These are phyloP conservation scores for Pocota personata DNA, from an alignment of 2,888 invertebrate genomes.

Conservation along the genomic window DNA sequence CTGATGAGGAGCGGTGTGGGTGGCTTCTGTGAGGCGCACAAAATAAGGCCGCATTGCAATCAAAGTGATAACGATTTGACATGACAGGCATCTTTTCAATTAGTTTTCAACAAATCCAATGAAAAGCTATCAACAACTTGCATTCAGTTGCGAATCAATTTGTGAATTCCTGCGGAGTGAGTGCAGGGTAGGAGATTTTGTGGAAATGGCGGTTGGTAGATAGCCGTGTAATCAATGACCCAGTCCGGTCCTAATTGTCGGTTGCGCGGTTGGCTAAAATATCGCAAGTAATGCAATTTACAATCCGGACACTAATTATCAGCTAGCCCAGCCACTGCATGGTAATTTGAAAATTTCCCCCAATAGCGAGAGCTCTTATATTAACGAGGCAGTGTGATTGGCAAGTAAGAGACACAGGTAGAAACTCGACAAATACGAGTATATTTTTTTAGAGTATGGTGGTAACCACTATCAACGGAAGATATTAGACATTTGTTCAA, in stretches of 20 bases:
- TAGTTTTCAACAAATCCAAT: slow-evolving; percentile 50
- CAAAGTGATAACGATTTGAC: slow-evolving; percentile 62
- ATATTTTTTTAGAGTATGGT: no score
- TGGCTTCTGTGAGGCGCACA: neutral
- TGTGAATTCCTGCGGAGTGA: neutral
- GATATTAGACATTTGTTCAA: no score
- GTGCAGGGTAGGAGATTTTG: neutral
- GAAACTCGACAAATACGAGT: no score
- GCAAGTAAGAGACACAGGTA: neutral
- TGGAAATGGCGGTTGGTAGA: neutral
- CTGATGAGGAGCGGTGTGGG: neutral
- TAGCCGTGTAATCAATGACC: slow-evolving; percentile 22
- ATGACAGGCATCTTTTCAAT: slow-evolving; percentile 67
- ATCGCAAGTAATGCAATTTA: slow-evolving; percentile 25
- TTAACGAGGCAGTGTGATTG: neutral
- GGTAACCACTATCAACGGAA: no score
- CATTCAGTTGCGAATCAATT: slow-evolving; percentile 54
- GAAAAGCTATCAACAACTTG: slow-evolving; percentile 49
- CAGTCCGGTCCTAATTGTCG: neutral
- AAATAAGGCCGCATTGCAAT: slow-evolving; percentile 63
- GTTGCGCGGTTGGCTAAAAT: slow-evolving; percentile 24
- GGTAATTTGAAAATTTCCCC: slow-evolving; percentile 26
- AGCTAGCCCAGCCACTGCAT: slow-evolving; percentile 1
- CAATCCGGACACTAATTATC: slow-evolving; percentile 33
- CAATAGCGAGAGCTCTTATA: neutral